Base-by-base conservation (phyloP, 2,888 invertebrate genomes). In the Heliothis peltigera region DNA sequence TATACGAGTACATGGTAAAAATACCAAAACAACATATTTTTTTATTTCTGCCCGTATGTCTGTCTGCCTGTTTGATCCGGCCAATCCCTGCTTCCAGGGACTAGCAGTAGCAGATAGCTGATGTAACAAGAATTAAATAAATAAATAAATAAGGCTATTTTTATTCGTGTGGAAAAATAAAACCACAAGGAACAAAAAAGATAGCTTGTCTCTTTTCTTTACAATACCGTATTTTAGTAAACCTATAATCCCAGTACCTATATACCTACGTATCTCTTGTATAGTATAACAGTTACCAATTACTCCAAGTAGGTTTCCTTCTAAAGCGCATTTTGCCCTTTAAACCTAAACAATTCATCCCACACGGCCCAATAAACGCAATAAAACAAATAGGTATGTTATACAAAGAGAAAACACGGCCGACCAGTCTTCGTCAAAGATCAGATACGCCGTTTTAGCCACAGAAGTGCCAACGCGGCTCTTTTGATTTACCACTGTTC, bases 371-470 rank as follows among this genome's bases (percentile, higher is more conserved):
- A 70, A 55, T 65, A 73, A 66, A 56, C 53, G 44, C 28, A 56
- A 32, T 70, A 69, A 71, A 68, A 77, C 70, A 58, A 60, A 66
- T 72, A n/a, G n/a, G n/a, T n/a, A 57, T 63, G 63, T 71, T 39
- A 51, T 71, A 73, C 79, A 77, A 70, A 69, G 70, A 69, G 68
- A 68, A 71, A 70, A 62, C 71, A 73, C 69, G 64, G 65, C 75
- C 72, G 81, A 79, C 79, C 73, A 73, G 76, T 78, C 78, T 79
- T 84, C 87, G 87, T 87, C 86, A 84, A 85, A 78, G 80, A 92
- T 92, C 92, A 83, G 93, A 93, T 93, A 92, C 79, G 89, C 92
- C 84, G 77, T 83, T 92, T 89, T 88, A 88, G 90, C 71, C 70
- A 73, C 84, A 82, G 88, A 81, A 88, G 89, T 89, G 91, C 82